A percentile compares a stretch with the other conserved stretches of the same genome.
phyloP scores from a whole-genome alignment of 2,113 vertebrate species.

The Patagioenas fasciata region DNA sequence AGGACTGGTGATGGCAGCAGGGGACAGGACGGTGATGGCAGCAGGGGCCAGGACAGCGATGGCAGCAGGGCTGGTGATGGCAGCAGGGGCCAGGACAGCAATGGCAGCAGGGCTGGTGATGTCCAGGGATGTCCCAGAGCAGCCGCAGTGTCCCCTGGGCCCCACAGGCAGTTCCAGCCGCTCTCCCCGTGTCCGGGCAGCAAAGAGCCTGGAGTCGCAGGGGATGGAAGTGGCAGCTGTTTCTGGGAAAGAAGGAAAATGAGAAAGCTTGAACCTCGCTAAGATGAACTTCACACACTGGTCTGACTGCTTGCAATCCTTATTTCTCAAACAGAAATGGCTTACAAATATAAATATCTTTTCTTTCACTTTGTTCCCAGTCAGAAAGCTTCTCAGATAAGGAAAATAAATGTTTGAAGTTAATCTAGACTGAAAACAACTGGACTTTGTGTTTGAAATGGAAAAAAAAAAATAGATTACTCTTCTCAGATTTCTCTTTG shows the following conservation, averaged over 20 bases:
- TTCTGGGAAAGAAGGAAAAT: neutral
- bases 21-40: no score
- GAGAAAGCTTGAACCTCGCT: neutral
- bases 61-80: no score
- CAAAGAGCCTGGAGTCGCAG: no score
- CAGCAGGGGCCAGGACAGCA: no score
- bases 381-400: neutral
- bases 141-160: no score
- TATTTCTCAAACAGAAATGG: neutral
- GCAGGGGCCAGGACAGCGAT: no score
- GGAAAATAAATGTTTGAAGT: neutral
- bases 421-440: neutral
- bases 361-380: neutral
- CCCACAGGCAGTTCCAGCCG: no score
- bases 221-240: neutral
- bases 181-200: no score
- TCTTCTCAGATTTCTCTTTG: slow-evolving; percentile 21
- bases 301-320: neutral
- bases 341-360: neutral
- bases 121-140: no score
- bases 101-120: no score
- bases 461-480: neutral
- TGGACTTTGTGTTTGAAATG: neutral
- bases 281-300: neutral
- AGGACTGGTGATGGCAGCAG: no score